Base-by-base conservation (phyloP, 2,797 vertebrate species). In the Yasuhikotakia modesta region DNA sequence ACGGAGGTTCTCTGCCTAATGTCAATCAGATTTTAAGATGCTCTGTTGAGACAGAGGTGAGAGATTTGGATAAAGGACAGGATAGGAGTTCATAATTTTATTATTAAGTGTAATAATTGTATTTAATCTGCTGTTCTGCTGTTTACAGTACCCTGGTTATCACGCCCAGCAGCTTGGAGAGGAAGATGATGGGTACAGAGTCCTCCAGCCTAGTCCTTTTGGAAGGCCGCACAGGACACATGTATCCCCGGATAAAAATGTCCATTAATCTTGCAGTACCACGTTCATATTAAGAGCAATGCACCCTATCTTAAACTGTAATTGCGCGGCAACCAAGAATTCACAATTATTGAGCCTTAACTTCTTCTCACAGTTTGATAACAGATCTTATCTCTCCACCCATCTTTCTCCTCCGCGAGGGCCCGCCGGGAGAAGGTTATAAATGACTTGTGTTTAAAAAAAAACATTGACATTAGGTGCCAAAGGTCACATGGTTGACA, bases 1-100 rank as follows among this genome's bases (percentile, higher is more conserved):
- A 94, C 17, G 92, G 94, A 8, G 94, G 95, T 22, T 95, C 94
- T 3, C 88, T 95, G 79, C 94, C 95, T 81, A 95, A 95, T 2
- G 94, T 95, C 85, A 95, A 94, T 86, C 94, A 95, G 91, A 94
- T 96, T 1, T 91, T 91, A 81, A 92, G 88, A 43, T 87, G 88
- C 16, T 81, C 86, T 16, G 63, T 88, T 0, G 94, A 95, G 4
- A 90, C 92, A 74, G 94, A 93, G 93, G 94, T 94, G 82, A 90
- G n/a, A n/a, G n/a, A n/a, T n/a, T n/a, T n/a, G n/a, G n/a, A n/a
- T n/a, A n/a, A n/a, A n/a, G n/a, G n/a, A n/a, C n/a, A n/a, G n/a
- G n/a, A n/a, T n/a, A n/a, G n/a, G n/a, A n/a, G n/a, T n/a, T n/a
- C n/a, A n/a, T n/a, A n/a, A n/a, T n/a, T 39, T 39, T 8, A 10